These are phyloP conservation scores for Portevinia maculata DNA, from an alignment of 2,888 invertebrate genomes.

Conservation along the genomic window DNA sequence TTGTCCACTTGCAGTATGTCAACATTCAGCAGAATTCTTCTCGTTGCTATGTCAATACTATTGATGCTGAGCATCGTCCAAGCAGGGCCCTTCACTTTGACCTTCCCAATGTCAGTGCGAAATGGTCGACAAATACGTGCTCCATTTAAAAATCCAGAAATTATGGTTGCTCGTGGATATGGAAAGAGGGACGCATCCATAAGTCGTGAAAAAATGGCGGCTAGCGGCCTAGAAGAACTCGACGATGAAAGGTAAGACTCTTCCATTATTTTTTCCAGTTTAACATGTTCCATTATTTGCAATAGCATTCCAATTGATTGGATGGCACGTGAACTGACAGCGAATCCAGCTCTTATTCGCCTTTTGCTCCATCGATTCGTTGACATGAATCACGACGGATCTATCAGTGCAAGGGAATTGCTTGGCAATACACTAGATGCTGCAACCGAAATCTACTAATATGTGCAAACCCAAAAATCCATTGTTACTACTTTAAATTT, in stretches of 20 bases:
- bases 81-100: slow-evolving; percentile 74
- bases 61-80: slow-evolving; percentile 69
- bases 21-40: slow-evolving; percentile 55
- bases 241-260: slow-evolving; percentile 67
- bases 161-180: slow-evolving; percentile 78
- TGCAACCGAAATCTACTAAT: slow-evolving; percentile 58
- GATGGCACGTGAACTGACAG: slow-evolving; percentile 75
- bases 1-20: slow-evolving; percentile 68
- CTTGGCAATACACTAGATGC: slow-evolving; percentile 64
- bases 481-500: background rate
- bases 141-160: slow-evolving; percentile 76
- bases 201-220: slow-evolving; percentile 52
- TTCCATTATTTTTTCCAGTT: background rate
- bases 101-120: slow-evolving; percentile 74
- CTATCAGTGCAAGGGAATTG: slow-evolving; percentile 74
- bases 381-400: slow-evolving; percentile 76
- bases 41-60: slow-evolving; percentile 58
- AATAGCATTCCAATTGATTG: slow-evolving; percentile 76
- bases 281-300: background rate
- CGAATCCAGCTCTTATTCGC: slow-evolving; percentile 75
- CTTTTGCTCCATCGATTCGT: slow-evolving; percentile 76
- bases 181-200: slow-evolving; percentile 75
- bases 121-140: slow-evolving; percentile 76
- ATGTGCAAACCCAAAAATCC: too few relatives aligned
- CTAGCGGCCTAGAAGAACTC: slow-evolving; percentile 50